Evolutionary conservation across 2,888 invertebrate species (phyloP), one percentile per base, ranked within the genome.

Genomic region (Phoenoteleia sp.): DNA sequence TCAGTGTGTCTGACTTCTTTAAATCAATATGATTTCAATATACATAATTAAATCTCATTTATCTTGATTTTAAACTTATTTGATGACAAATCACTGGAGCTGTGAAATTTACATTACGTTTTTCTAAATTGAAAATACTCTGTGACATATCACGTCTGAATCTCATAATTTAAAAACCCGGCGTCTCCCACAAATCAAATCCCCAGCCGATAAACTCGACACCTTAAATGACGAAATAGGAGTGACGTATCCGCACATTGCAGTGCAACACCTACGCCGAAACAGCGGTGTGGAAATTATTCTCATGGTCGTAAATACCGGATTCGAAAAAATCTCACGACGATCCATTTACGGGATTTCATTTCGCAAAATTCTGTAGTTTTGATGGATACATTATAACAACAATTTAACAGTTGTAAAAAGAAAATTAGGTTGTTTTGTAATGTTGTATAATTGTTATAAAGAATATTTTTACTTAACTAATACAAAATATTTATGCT

Each of bases 201-300:
- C 17, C 17, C 42, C n/a, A 23, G 39, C 15, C 33, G 36, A 58
- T 58, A 36, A 29, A 36, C 36, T 60, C 25, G 39, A 36, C 60
- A 60, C 39, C 25, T 60, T 42, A 39, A 23, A n/a, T 60, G 21
- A 25, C 25, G 60, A 60, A 60, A 60, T 13, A 11, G 11, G 23
- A 4, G 11, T 42, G 60, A 60, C 60, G 60, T 39, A 33, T 33
- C 11, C 54, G 23, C 15, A 23, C 15, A n/a, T 60, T 60, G 33
- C 33, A 60, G 39, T 60, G 21, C 15, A 39, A 39, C 60, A 36
- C 60, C 60, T 15, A 60, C 42, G 39, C 6, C 25, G 25, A 60
- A 42, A 54, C 17, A 7, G 15, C 39, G 9, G 39, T 39, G 60
- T 60, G 60, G 42, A 42, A 60, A 60, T 39, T 42, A 60, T 23